Conservation (phyloP, 2,888 invertebrate genomes). For the Stenodera caucasica region DNA sequence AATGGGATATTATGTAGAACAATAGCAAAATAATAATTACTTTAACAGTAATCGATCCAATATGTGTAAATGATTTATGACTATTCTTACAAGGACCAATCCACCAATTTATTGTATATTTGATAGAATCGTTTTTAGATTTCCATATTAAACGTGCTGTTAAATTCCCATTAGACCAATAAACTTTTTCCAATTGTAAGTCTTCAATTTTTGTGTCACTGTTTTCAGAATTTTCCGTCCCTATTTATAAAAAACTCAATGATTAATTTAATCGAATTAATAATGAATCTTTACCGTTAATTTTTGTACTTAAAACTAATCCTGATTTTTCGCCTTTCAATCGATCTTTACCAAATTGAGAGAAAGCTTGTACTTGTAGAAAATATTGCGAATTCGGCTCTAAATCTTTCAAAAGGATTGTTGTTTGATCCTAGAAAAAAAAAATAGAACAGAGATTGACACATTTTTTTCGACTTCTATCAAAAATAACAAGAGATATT, state of each 20-base stretch:
- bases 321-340: conserved; percentile 72
- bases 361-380: conserved; percentile 76
- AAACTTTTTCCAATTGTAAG: conserved; percentile 48
- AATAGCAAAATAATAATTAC: conserved; percentile 46
- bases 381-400: conserved; percentile 73
- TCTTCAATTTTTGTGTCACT: conserved; percentile 40
- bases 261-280: not conserved
- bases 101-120: conserved; percentile 53
- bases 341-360: conserved; percentile 68
- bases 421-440: conserved; percentile 61
- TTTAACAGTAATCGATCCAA: conserved; percentile 57
- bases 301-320: conserved; percentile 70
- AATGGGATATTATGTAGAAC: too few relatives aligned
- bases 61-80: conserved; percentile 4
- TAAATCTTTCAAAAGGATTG: conserved; percentile 66
- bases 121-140: conserved; percentile 35
- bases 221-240: not conserved
- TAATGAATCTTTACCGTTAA: conserved; percentile 36
- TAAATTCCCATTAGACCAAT: conserved; percentile 48
- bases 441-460: not conserved
- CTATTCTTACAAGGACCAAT: conserved; percentile 50
- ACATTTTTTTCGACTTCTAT: not conserved
- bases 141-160: conserved; percentile 51
- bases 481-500: not conserved
- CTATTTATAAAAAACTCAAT: conserved; percentile 1